Percentiles rank a stretch among this genome's conserved stretches.
These are phyloP conservation scores for Heteromurus nitidus DNA, from an alignment of 2,888 invertebrate species.

Conservation along the genomic window DNA sequence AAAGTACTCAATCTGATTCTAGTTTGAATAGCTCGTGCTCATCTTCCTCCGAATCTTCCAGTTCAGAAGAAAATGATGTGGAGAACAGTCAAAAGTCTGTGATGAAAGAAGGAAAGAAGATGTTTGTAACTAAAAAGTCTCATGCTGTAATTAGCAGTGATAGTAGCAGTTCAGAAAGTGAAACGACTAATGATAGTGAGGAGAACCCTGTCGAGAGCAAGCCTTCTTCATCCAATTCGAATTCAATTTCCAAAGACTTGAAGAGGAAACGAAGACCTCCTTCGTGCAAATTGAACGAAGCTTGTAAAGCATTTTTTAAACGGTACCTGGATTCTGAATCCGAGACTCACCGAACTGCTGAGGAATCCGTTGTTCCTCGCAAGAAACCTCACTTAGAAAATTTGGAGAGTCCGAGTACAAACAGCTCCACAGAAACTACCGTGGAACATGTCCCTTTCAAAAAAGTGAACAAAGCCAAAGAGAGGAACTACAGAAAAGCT, in stretches of 20 bases:
- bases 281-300: slow-evolving; percentile 37
- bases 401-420: slow-evolving; percentile 18
- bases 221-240: not conserved
- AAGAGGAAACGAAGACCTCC: slow-evolving; percentile 35
- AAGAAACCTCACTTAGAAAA: slow-evolving; percentile 26
- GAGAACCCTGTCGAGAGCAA: slow-evolving; percentile 1
- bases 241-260: not conserved
- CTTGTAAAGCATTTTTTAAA: slow-evolving; percentile 36
- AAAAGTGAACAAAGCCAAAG: slow-evolving; percentile 34
- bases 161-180: slow-evolving; percentile 45
- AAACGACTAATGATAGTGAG: not conserved
- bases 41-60: slow-evolving; percentile 52
- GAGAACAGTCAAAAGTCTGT: slow-evolving; percentile 2
- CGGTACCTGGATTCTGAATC: not conserved
- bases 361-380: slow-evolving; percentile 3
- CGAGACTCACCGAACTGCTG: not conserved
- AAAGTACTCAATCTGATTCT: slow-evolving; percentile 25
- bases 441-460: slow-evolving; percentile 37
- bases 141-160: slow-evolving; percentile 31
- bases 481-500: slow-evolving; percentile 41
- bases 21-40: slow-evolving; percentile 38
- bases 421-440: slow-evolving; percentile 12
- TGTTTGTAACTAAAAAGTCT: not conserved
- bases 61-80: slow-evolving; percentile 16
- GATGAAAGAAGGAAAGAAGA: slow-evolving; percentile 28